Evolutionary conservation across 2,113 vertebrate genomes (phyloP).

Genomic region (Oophaga pumilio): DNA sequence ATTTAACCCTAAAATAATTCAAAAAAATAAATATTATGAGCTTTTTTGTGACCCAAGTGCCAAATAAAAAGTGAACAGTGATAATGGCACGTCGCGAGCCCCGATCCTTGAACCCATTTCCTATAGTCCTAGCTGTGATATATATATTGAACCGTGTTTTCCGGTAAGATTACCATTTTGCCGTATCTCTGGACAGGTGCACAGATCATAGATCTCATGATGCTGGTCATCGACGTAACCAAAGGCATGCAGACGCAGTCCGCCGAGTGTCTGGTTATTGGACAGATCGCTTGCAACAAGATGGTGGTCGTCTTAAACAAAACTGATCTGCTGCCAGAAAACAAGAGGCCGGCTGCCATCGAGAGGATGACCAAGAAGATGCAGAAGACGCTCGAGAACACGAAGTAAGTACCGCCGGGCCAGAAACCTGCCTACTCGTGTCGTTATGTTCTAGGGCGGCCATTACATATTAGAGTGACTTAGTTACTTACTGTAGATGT

Average conservation of each 20-base stretch:
- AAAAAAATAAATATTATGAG: too few relatives aligned
- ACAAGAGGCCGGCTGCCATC: conserved; percentile 84
- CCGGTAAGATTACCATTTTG: background rate
- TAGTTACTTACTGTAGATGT: too few relatives aligned
- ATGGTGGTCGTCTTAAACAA: conserved; percentile 98
- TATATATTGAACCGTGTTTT: background rate
- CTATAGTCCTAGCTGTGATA: too few relatives aligned
- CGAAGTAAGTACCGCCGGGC: conserved; percentile 76
- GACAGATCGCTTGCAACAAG: conserved; percentile 90
- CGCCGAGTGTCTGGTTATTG: conserved; percentile 95
- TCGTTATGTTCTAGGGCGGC: too few relatives aligned
- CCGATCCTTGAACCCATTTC: too few relatives aligned
- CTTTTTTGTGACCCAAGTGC: too few relatives aligned
- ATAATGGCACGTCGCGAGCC: too few relatives aligned
- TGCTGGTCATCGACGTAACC: conserved; percentile 95
- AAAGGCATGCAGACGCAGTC: conserved; percentile 98
- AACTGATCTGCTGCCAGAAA: conserved; percentile 85
- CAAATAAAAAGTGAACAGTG: too few relatives aligned
- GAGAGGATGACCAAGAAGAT: conserved; percentile 96
- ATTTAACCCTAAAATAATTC: too few relatives aligned
- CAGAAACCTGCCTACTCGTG: too few relatives aligned
- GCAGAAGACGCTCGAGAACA: conserved; percentile 94
- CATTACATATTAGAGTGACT: too few relatives aligned
- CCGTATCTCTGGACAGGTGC: conserved; percentile 76
- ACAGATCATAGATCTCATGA: conserved; percentile 98